Base-by-base conservation (phyloP, 2,797 vertebrate species). In the Hydrocynus forskahlii region DNA sequence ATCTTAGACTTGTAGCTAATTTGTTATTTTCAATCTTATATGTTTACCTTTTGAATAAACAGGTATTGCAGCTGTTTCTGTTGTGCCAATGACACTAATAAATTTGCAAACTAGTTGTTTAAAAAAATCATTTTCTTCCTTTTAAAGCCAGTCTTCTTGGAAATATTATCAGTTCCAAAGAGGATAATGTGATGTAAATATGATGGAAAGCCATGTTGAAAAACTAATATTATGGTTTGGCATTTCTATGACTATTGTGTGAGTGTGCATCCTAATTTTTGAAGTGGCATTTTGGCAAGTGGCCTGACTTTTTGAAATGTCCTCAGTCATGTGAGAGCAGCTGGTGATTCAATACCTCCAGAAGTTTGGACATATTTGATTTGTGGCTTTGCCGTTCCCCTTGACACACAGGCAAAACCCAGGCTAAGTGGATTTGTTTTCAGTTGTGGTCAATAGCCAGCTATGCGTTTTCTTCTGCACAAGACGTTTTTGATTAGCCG, bases 401-500 rank as follows among this genome's bases (percentile, higher is more conserved):
- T 48, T 67, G 83, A 86, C 83, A 87, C 76, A 83, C 75, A 83
- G 81, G 85, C 86, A 82, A 85, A 83, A 64, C 76, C 80, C 74
- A 43, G 79, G 76, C 78, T 71, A 86, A 87, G 86, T 84, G 86
- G 87, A 84, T 88, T 87, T 88, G 84, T 87, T 84, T 85, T 83
- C 87, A 89, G 80, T 87, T 88, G 88, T 84, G 86, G 89, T 88
- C 54, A 79, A 71, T 12, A 81, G 52, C 78, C 76, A 85, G 76
- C 84, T 72, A 84, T 76, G 86, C 74, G 67, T 86, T 89, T 82
- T 88, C 82, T 83, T 86, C 81, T 50, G 66, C 79, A 80, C 82
- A 82, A 86, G 85, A 85, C 79, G 86, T 81, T 78, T 90, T 87
- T 91, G 88, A 90, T 89, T 86, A 88, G 75, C 75, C 76, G 12